Evolutionary conservation across 2,113 vertebrate species (phyloP), one percentile per base, ranked within the genome.

Genomic region (Indri indri): DNA sequence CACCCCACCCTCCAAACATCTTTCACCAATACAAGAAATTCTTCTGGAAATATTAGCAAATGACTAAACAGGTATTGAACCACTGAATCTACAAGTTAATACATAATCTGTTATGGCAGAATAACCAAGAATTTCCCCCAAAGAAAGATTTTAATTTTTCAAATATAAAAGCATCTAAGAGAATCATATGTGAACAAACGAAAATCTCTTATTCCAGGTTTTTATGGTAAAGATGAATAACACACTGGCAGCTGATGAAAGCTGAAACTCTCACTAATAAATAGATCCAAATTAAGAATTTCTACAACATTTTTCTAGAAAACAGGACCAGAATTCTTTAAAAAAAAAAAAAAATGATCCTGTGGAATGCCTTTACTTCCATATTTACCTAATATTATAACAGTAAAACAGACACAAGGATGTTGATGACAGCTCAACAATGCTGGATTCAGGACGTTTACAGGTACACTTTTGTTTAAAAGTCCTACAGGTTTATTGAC

Each of bases 251-350:
- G 95, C 96, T 93, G 82, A 95, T 93, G 91, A 98, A 96, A 98
- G 94, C 27, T 88, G 87, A 98, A 98, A 98, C 57, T 96, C 80
- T 14, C 93, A 98, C 96, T 98, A 99, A 99, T 99, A 99, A 99
- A 99, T 99, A 99, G 88, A 77, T 97, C 95, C 98, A 98, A 98
- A 98, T 98, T 68, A 98, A 98, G 96, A 98, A 97, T 97, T 98
- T 98, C 98, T 99, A 98, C 96, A 98, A 97, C 97, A 96, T 98
- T 97, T 98, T 96, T 97, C 98, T 97, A 98, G 96, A 98, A 97
- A 98, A 98, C 77, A 98, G 97, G 95, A 98, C 84, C 95, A 90
- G 83, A 92, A 97, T 95, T 97, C 88, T 63, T 61, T 22, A 90
- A 97, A 95, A 6, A 54, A 54, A 47, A 47, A 57, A 61, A 61